Percentiles rank a stretch among this genome's conserved stretches.
Conservation (phyloP, 37 sponge, comb jelly and placozoan species). For the Agelas oroides region DNA sequence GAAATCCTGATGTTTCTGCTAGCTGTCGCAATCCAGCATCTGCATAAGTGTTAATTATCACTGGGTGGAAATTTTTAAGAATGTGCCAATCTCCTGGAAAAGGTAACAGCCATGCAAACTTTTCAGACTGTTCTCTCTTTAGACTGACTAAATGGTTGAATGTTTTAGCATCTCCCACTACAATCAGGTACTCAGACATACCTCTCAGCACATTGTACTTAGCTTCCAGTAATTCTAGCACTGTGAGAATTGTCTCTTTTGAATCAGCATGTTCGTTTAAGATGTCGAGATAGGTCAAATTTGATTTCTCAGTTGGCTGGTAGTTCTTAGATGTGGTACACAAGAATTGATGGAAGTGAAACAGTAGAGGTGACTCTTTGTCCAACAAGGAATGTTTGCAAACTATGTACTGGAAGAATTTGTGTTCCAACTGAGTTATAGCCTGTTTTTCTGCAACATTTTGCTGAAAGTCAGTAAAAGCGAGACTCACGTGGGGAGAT, state of each 20-base stretch:
- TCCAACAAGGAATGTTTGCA: too few relatives aligned
- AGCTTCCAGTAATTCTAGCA: not conserved
- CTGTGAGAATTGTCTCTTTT: not conserved
- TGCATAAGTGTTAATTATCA: not conserved
- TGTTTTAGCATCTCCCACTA: slow-evolving; percentile 7
- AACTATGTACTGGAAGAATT: too few relatives aligned
- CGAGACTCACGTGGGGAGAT: too few relatives aligned
- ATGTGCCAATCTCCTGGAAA: slow-evolving; percentile 19
- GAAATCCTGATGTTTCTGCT: not conserved
- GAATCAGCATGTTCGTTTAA: not conserved
- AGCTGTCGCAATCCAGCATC: slow-evolving; percentile 4
- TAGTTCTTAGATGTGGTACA: too few relatives aligned
- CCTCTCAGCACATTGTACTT: not conserved
- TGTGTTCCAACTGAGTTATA: too few relatives aligned
- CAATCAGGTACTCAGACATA: not conserved
- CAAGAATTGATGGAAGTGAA: too few relatives aligned
- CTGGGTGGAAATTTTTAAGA: not conserved
- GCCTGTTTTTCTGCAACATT: too few relatives aligned
- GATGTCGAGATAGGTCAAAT: not conserved
- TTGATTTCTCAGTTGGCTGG: not conserved
- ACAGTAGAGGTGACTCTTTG: too few relatives aligned
- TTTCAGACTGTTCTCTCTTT: not conserved
- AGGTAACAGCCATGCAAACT: not conserved
- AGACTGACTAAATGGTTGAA: not conserved
- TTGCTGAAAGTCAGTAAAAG: too few relatives aligned